Evolutionary conservation across 2,113 vertebrate genomes (phyloP).

Genomic region (Cyphomyrus plagiostoma): DNA sequence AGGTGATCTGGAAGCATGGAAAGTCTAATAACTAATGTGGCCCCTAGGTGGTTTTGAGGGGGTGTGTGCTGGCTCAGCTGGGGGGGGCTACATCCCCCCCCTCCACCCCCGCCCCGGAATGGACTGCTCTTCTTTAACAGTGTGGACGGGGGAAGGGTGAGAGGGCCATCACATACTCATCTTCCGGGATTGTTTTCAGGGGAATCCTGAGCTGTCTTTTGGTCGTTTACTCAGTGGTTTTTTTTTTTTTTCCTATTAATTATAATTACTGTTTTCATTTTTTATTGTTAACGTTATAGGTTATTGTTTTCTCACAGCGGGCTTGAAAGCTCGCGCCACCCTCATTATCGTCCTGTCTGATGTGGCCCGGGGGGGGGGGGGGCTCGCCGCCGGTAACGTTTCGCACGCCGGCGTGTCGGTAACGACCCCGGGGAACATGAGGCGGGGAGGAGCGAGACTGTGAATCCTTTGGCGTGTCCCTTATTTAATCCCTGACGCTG

Average conservation of each 20-base stretch:
- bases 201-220: slow-evolving; percentile 32
- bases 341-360: background rate
- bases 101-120: background rate
- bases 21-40: background rate
- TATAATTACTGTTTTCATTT: background rate
- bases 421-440: slow-evolving; percentile 17
- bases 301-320: background rate
- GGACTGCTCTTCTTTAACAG: background rate
- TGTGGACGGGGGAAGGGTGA: too few species aligned
- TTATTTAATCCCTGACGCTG: slow-evolving; percentile 42
- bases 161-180: background rate
- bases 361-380: background rate
- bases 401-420: background rate
- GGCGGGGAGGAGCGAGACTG: slow-evolving; percentile 59
- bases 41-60: background rate
- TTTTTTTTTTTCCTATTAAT: background rate
- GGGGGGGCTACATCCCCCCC: too few species aligned
- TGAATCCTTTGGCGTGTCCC: slow-evolving; percentile 53
- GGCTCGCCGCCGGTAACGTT: background rate
- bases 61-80: background rate
- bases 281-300: slow-evolving; percentile 1
- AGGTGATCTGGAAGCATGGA: background rate
- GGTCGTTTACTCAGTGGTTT: slow-evolving; percentile 12
- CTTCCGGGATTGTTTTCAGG: slow-evolving; percentile 10
- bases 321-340: background rate